Evolutionary conservation across 2,888 invertebrate genomes (phyloP), one percentile per base, ranked within the genome.

Genomic region (Lasioglossum leucozonium): DNA sequence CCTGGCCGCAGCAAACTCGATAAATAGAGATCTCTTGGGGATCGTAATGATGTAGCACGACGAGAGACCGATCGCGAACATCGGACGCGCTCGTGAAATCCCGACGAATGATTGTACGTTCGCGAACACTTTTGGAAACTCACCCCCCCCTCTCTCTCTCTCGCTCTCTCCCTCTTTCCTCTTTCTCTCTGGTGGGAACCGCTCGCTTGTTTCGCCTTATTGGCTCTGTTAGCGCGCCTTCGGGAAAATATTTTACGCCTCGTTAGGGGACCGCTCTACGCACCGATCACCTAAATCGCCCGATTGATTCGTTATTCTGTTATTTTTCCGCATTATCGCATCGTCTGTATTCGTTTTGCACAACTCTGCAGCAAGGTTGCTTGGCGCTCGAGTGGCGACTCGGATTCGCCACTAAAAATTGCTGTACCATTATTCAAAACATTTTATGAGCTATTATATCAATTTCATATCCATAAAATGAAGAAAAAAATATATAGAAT

Each of bases 1-100:
- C 72, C 37, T 34, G 26, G 58, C 30, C 72, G 44, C 58, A 73
- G 62, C 62, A 73, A 73, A 65, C 73, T 47, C 44, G 73, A 72
- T 79, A 79, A 79, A 79, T 79, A 79, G 73, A 79, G 79, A 73
- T 73, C 73, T 42, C 71, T 26, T 44, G 26, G 58, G 30, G 22
- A 72, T 78, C 51, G 67, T 80, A 80, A 69, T 69, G 79, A 80
- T 55, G 78, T 62, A 58, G 67, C 30, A n/a, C 58, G 58, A 72
- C 26, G 42, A 62, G 42, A 62, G 18, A 42, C 58, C 69, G 58
- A 34, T 62, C 67, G 67, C n/a, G n/a, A n/a, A 34, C 44, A 42
- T 58, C 42, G 26, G n/a, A 22, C 34, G 34, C 72, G 51, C 72
- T 30, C 47, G 72, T 72, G 47, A 40, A 69, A 69, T 69, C 22